A percentile compares a stretch with the other conserved stretches of the same genome.
Evolutionary conservation across 2,888 invertebrate genomes (phyloP).

Genomic region (Antheraea assamensis): DNA sequence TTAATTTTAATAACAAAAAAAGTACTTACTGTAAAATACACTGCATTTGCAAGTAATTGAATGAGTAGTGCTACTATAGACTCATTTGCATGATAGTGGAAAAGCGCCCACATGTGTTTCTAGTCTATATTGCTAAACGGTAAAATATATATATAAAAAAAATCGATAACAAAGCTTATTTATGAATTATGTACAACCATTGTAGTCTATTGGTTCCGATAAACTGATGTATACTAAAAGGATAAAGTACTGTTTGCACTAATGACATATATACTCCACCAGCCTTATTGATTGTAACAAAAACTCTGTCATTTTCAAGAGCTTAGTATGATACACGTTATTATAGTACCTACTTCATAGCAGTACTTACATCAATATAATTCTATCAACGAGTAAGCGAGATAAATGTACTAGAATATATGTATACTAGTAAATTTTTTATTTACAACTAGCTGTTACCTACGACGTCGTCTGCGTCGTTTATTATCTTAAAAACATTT

Average conservation of each 20-base stretch:
- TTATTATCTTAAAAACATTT: too few relatives aligned
- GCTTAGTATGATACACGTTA: too few relatives aligned
- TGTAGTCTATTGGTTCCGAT: background rate
- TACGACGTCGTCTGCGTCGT: too few relatives aligned
- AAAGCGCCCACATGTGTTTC: conserved; percentile 48
- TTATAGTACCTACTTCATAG: too few relatives aligned
- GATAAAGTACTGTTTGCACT: background rate
- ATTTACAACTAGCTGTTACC: too few relatives aligned
- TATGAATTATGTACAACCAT: background rate
- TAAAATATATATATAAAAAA: conserved; percentile 39
- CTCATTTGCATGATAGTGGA: conserved; percentile 33
- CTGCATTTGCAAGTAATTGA: conserved; percentile 23
- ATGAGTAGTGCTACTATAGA: conserved; percentile 32
- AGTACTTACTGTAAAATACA: background rate
- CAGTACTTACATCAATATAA: too few relatives aligned
- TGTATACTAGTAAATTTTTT: too few relatives aligned
- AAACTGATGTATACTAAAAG: background rate
- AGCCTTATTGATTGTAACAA: background rate
- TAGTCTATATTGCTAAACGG: conserved; percentile 64
- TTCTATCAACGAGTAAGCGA: too few relatives aligned
- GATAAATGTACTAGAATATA: too few relatives aligned
- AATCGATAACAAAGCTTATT: conserved; percentile 18
- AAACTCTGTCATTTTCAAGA: too few relatives aligned
- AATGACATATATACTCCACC: background rate
- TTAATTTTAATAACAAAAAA: background rate